A percentile compares a stretch with the other conserved stretches of the same genome.
These are phyloP conservation scores for Nymphicus hollandicus DNA, from an alignment of 2,113 vertebrate genomes.

Conservation along the genomic window DNA sequence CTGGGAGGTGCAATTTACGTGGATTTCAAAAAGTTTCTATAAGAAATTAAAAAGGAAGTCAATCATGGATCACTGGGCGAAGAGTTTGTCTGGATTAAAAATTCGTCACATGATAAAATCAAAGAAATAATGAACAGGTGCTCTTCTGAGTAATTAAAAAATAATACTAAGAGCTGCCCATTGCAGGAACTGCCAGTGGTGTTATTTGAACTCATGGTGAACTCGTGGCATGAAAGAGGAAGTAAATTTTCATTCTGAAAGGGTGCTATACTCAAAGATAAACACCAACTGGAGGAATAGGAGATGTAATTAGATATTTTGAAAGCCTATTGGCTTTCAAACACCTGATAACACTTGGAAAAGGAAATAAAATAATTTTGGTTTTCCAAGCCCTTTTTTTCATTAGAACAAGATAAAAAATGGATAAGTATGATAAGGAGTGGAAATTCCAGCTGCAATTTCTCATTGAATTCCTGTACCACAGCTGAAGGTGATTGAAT, in stretches of 20 bases:
- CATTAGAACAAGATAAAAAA: neutral
- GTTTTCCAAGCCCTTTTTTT: neutral
- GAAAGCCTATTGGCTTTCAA: neutral
- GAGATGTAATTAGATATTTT: neutral
- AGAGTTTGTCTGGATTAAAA: neutral
- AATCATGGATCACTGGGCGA: neutral
- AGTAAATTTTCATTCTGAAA: neutral
- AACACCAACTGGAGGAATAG: neutral
- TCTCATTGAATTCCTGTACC: neutral
- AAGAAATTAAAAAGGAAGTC: conserved; percentile 24
- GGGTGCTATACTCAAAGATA: neutral
- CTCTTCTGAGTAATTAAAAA: neutral
- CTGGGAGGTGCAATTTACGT: neutral
- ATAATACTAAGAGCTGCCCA: neutral
- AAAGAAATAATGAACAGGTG: neutral
- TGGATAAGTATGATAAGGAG: neutral
- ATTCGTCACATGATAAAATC: neutral
- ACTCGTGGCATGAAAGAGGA: neutral
- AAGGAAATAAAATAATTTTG: neutral
- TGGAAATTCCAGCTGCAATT: neutral
- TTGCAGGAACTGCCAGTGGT: neutral
- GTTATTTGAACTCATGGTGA: neutral
- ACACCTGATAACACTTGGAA: neutral
- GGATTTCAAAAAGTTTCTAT: conserved; percentile 12
- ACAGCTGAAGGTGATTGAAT: neutral